Percentiles rank a stretch among this genome's conserved stretches.
phyloP scores from a whole-genome alignment of 1,140 invertebrate genomes.

The Diabrotica virgifera region DNA sequence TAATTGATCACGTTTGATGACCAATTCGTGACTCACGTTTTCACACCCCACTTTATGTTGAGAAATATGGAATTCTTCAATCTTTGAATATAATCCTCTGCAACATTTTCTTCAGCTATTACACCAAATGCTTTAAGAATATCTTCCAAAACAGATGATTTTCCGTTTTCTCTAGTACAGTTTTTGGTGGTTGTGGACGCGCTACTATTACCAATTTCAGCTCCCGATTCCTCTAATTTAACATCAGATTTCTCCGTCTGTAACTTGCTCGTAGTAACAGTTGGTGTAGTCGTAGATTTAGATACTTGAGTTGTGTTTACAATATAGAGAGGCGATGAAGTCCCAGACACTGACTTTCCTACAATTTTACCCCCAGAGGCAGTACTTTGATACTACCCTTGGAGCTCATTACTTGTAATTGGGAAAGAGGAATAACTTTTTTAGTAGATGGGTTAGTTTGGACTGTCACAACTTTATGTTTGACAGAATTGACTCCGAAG shows the following conservation, averaged over 20 bases:
- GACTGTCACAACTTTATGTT: constrained; percentile 44
- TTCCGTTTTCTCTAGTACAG: constrained; percentile 18
- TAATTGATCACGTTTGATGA: too few species aligned
- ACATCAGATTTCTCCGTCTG: neutral
- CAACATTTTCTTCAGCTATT: constrained; percentile 7
- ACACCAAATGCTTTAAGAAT: constrained; percentile 22
- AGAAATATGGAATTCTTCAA: constrained; percentile 26
- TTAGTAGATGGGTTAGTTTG: constrained; percentile 36
- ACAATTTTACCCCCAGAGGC: constrained; percentile 41
- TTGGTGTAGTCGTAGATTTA: constrained; percentile 5
- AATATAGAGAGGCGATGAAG: constrained; percentile 10
- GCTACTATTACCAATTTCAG: neutral
- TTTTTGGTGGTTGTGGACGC: too few species aligned
- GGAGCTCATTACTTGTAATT: constrained; percentile 42
- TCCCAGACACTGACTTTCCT: constrained; percentile 1
- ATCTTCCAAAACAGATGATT: constrained; percentile 23
- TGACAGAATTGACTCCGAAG: constrained; percentile 30
- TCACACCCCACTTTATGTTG: constrained; percentile 13
- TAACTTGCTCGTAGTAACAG: neutral
- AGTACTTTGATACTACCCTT: constrained; percentile 43
- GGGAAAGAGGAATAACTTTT: constrained; percentile 42
- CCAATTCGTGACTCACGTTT: neutral
- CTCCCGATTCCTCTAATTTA: neutral
- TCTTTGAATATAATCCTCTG: constrained; percentile 25
- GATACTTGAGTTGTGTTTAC: constrained; percentile 4